Conservation (phyloP, 2,888 invertebrate species). For the Mesorhabditis sp. region DNA sequence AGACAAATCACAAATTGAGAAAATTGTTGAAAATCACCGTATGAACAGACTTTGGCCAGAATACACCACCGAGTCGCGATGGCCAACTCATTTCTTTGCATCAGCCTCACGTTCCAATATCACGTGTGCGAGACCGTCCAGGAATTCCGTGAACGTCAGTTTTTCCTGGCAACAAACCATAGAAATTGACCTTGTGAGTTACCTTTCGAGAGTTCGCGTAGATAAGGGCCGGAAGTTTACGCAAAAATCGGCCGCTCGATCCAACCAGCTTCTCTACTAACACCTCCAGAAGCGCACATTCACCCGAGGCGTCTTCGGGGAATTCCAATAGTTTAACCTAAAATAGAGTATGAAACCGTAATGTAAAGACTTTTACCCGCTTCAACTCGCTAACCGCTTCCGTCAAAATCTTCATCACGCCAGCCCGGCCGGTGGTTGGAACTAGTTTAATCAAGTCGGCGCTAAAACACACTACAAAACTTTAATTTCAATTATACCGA, state of each 20-base stretch:
- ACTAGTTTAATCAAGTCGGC: neutral
- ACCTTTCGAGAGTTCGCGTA: neutral
- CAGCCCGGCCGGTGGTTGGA: neutral
- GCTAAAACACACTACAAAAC: neutral
- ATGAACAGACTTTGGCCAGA: too few species aligned
- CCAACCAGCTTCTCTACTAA: neutral
- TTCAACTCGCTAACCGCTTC: neutral
- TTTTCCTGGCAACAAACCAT: too few species aligned
- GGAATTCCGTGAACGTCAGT: too few species aligned
- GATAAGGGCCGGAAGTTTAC: neutral
- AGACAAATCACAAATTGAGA: too few species aligned
- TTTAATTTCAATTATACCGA: slow-evolving; percentile 61
- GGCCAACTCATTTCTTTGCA: too few species aligned
- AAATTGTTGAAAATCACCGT: too few species aligned
- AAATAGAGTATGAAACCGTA: neutral
- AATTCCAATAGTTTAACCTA: neutral
- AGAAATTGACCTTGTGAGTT: too few species aligned
- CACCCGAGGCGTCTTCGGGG: neutral
- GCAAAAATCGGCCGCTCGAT: neutral
- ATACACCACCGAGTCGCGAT: too few species aligned
- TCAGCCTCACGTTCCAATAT: too few species aligned
- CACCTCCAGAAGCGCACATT: neutral
- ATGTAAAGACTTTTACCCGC: neutral
- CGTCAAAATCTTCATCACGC: neutral
- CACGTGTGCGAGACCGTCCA: too few species aligned